These are phyloP conservation scores for Adelphocoris suturalis DNA, from an alignment of 2,888 invertebrate species.

Conservation along the genomic window DNA sequence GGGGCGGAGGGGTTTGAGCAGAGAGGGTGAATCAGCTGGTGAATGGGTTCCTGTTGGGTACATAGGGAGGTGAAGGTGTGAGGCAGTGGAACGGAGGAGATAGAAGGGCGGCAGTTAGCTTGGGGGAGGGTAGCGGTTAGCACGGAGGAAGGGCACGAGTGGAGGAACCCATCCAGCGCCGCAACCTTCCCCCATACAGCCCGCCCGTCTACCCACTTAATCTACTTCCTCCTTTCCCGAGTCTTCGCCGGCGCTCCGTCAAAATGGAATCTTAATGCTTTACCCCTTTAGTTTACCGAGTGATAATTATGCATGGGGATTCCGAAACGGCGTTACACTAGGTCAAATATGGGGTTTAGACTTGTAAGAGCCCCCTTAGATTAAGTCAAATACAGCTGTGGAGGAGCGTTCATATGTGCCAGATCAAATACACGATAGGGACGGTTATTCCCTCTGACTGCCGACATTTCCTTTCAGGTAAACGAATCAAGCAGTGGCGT, in stretches of 20 bases:
- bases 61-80: no score
- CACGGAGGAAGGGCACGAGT: background rate
- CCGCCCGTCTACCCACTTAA: constrained; percentile 36
- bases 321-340: background rate
- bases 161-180: background rate
- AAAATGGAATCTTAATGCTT: constrained; percentile 49
- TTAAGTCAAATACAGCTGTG: no score
- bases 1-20: no score
- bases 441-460: no score
- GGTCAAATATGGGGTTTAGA: background rate
- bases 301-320: constrained; percentile 32
- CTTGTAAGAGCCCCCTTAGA: no score
- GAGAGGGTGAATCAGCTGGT: no score
- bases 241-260: background rate
- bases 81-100: no score
- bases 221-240: constrained; percentile 7
- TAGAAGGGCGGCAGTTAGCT: background rate
- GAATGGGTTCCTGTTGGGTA: no score
- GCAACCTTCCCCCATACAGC: background rate
- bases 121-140: background rate
- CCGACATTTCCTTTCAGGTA: no score
- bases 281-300: background rate
- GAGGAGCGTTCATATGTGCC: no score
- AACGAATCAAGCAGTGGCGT: no score
- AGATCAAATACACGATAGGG: no score